Base-by-base conservation (phyloP, 2,113 vertebrate species). In the Lamprologus sp. region DNA sequence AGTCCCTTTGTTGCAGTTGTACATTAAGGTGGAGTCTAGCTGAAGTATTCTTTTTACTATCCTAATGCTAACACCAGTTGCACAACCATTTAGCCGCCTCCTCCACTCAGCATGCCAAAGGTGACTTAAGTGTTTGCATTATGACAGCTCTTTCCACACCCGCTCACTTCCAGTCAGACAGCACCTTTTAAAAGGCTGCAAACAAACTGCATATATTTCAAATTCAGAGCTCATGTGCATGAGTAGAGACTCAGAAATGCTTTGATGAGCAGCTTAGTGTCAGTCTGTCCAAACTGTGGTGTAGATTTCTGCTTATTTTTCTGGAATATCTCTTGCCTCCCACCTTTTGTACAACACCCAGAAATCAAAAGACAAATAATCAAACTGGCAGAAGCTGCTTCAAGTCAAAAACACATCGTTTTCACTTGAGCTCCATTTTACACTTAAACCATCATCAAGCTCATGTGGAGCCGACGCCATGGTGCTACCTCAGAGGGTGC, bases 401-500 rank as follows among this genome's bases (percentile, higher is more conserved):
- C 23, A 49, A 23, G 53, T 26, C 82, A 85, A 40, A 77, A 85
- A 80, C 11, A 63, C 45, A 28, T 60, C 23, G 77, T 85, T 90
- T 73, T 53, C 81, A 84, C 65, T 77, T 49, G 40, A 90, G 87
- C 81, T 40, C 83, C 51, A 82, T 84, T 89, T 95, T 45, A 88
- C 91, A 92, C 85, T 86, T 88, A 47, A 51, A 86, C 77, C 5
- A 80, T 89, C 82, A 92, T 86, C 75, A 33, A 60, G 54, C 53
- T 55, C 15, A 37, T 35, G 31, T 87, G 77, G 87, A 85, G 85
- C 68, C 77, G 60, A 83, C 87, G 35, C 81, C 5, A 54, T 58
- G 19, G 85, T 82, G 88, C 75, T 90, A 85, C 79, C 58, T 90
- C 11, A 9, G 58, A 9, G 45, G 51, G 35, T 28, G 85, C 80